A percentile compares a stretch with the other conserved stretches of the same genome.
Evolutionary conservation across 2,888 invertebrate genomes (phyloP).

Genomic region (Hirtodrosophila trivittata): DNA sequence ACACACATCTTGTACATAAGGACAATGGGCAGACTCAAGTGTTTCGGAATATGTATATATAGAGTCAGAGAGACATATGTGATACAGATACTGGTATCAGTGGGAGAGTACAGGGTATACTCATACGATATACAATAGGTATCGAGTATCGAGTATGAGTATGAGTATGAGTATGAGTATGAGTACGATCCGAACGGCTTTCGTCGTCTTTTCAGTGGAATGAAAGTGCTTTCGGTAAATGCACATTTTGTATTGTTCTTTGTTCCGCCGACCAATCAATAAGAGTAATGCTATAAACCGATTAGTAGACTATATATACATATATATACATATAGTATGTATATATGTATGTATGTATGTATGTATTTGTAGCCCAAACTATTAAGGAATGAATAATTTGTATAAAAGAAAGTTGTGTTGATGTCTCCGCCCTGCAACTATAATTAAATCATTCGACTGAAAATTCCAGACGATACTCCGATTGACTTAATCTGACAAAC

Average conservation of each 20-base stretch:
- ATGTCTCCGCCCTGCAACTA: slow-evolving; percentile 36
- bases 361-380: slow-evolving; percentile 17
- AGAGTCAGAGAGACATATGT: no score
- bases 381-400: slow-evolving; percentile 70
- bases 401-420: slow-evolving; percentile 64
- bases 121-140: no score
- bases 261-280: slow-evolving; percentile 54
- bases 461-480: slow-evolving; percentile 57
- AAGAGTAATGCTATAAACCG: slow-evolving; percentile 67
- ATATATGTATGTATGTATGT: not conserved
- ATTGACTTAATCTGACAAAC: slow-evolving; percentile 71
- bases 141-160: no score
- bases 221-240: slow-evolving; percentile 56
- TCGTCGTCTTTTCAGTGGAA: slow-evolving; percentile 8
- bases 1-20: no score
- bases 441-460: slow-evolving; percentile 72
- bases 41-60: no score
- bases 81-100: no score
- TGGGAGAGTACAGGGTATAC: no score
- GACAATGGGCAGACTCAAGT: no score
- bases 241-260: slow-evolving; percentile 46
- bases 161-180: no score
- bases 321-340: slow-evolving; percentile 3
- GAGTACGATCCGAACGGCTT: slow-evolving; percentile 1
- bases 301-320: slow-evolving; percentile 54